These are phyloP conservation scores for Alcis repandata DNA, from an alignment of 2,888 invertebrate species.

Conservation along the genomic window DNA sequence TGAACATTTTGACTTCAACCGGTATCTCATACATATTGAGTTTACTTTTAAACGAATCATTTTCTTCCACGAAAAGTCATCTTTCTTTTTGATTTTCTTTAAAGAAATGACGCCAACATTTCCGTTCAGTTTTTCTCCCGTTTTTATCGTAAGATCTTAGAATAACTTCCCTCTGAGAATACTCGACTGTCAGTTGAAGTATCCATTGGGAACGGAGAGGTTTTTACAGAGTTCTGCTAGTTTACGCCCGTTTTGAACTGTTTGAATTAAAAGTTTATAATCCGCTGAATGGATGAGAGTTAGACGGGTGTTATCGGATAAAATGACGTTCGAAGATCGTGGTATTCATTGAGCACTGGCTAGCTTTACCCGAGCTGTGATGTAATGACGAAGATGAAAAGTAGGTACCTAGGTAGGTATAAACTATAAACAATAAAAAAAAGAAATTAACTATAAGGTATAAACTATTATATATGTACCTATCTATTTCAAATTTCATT, in stretches of 20 bases:
- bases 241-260: conserved; percentile 21
- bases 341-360: too few species aligned
- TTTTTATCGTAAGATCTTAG: conserved; percentile 40
- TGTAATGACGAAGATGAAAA: too few species aligned
- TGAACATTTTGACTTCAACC: neutral
- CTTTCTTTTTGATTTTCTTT: too few species aligned
- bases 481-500: too few species aligned
- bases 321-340: neutral
- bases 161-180: conserved; percentile 41
- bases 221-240: conserved; percentile 31
- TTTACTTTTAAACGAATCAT: conserved; percentile 42
- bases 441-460: too few species aligned
- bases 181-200: conserved; percentile 40
- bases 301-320: neutral
- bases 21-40: neutral
- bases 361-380: too few species aligned
- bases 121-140: conserved; percentile 29
- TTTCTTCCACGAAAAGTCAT: neutral
- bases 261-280: conserved; percentile 30
- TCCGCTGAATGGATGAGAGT: conserved; percentile 13
- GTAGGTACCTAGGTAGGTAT: too few species aligned
- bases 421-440: too few species aligned
- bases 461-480: too few species aligned
- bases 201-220: conserved; percentile 33
- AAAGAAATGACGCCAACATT: conserved; percentile 11